Conservation (phyloP, 2,888 invertebrate species). For the Rhimphoctona megacephalus region DNA sequence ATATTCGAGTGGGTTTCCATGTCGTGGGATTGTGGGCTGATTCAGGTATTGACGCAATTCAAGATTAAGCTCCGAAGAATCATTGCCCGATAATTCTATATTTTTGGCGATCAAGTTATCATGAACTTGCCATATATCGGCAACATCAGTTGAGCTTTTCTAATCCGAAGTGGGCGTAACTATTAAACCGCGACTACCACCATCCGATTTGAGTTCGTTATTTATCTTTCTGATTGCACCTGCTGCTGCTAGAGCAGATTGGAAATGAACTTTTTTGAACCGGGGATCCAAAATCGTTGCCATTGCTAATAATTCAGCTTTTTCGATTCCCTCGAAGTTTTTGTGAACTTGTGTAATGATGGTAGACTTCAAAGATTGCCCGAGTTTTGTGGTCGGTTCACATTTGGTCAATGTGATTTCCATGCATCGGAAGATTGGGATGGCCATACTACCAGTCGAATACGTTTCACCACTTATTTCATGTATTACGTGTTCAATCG, state of each 20-base stretch:
- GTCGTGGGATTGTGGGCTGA: conserved; percentile 35
- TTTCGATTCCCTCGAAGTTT: conserved; percentile 46
- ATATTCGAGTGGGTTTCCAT: conserved; percentile 43
- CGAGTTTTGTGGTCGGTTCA: conserved; percentile 35
- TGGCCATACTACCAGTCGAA: conserved; percentile 69
- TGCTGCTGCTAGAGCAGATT: conserved; percentile 47
- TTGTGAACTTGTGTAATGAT: conserved; percentile 39
- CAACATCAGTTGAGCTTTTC: background rate
- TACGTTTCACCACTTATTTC: conserved; percentile 70
- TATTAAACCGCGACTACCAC: background rate
- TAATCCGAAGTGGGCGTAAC: background rate
- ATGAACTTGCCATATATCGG: conserved; percentile 50
- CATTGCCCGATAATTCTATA: background rate
- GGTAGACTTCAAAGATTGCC: background rate
- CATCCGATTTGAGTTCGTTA: conserved; percentile 9
- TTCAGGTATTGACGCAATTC: conserved; percentile 39
- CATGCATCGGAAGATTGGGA: conserved; percentile 67
- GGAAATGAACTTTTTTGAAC: conserved; percentile 70
- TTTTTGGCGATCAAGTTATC: conserved; percentile 36
- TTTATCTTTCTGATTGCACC: conserved; percentile 53
- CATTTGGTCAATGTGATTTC: background rate
- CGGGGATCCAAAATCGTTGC: conserved; percentile 70
- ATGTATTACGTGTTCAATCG: conserved; percentile 66
- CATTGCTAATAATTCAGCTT: conserved; percentile 50
- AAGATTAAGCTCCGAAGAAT: background rate